phyloP scores from a whole-genome alignment of 2,113 vertebrate genomes.

The Halcyon malimbica region DNA sequence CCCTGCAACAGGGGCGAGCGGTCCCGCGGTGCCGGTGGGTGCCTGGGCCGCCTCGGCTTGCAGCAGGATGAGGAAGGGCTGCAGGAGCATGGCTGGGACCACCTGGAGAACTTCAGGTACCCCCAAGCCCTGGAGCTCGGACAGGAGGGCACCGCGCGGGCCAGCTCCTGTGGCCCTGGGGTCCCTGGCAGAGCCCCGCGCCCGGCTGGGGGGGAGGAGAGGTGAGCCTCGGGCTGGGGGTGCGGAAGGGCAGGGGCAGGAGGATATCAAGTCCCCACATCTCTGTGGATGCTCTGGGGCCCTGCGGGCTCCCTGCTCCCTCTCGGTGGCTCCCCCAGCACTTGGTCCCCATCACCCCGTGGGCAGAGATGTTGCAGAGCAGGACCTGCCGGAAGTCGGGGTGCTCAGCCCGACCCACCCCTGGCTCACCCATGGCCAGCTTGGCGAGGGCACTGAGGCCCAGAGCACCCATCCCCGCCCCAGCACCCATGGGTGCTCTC shows the following conservation, averaged over 20 bases:
- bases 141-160: fast-evolving
- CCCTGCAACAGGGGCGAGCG: neutral
- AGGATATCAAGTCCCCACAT: neutral
- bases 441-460: neutral
- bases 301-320: fast-evolving
- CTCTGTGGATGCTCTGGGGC: fast-evolving
- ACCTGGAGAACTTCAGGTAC: slow-evolving; percentile 81
- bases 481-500: neutral
- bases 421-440: slow-evolving; percentile 68
- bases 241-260: neutral
- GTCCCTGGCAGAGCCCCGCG: neutral
- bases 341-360: fast-evolving
- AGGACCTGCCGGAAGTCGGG: slow-evolving; percentile 65
- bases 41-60: slow-evolving; percentile 67
- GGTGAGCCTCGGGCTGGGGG: neutral
- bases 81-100: slow-evolving; percentile 71
- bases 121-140: neutral
- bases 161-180: neutral
- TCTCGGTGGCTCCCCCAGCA: neutral
- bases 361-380: fast-evolving
- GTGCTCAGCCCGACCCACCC: slow-evolving; percentile 70
- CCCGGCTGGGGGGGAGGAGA: fast-evolving
- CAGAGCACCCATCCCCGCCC: neutral
- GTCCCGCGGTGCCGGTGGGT: neutral
- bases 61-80: slow-evolving; percentile 68